Evolutionary conservation across 2,797 vertebrate species (phyloP), one percentile per base, ranked within the genome.

Genomic region (Toxotes lorentzi): DNA sequence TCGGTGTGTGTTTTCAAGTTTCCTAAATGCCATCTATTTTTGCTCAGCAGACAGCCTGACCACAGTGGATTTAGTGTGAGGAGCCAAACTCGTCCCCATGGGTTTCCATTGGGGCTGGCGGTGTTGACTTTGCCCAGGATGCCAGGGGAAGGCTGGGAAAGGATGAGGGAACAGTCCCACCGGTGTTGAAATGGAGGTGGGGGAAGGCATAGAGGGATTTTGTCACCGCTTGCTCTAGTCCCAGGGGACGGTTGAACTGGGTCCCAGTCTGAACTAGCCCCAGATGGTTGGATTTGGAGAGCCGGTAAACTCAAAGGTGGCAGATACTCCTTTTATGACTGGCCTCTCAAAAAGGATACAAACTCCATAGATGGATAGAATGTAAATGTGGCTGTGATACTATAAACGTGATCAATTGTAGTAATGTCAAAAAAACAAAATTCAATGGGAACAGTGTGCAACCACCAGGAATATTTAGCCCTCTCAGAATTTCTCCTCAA

Each of bases 101-200:
- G 86, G 70, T 88, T 90, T 92, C 81, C 88, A 88, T 82, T 88
- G 79, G 59, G 79, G 76, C 76, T 73, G 83, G 50, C 38, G 21
- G 32, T 91, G 91, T 91, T 91, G 87, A 88, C 85, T 88, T 90
- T 90, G 63, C 72, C 77, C 79, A 72, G 0, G 30, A 93, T 91
- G 92, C 83, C 85, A 85, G 86, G 90, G 89, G 87, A 87, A 87
- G 82, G 89, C 78, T 76, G 83, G 77, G 82, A 84, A 88, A 82
- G 63, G 74, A 84, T 68, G 70, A 81, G 78, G 67, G 81, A 89
- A 87, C 78, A 86, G 76, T 88, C 81, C 83, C 76, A 70, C 35
- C 9, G 63, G 79, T 91, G 88, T 88, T 79, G 63, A 81, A 84
- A 77, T 19, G 0, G 74, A 73, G 69, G 70, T 17, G 30, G 61